These are phyloP conservation scores for Thalassoma bifasciatum DNA, from an alignment of 2,113 vertebrate species.

Conservation along the genomic window DNA sequence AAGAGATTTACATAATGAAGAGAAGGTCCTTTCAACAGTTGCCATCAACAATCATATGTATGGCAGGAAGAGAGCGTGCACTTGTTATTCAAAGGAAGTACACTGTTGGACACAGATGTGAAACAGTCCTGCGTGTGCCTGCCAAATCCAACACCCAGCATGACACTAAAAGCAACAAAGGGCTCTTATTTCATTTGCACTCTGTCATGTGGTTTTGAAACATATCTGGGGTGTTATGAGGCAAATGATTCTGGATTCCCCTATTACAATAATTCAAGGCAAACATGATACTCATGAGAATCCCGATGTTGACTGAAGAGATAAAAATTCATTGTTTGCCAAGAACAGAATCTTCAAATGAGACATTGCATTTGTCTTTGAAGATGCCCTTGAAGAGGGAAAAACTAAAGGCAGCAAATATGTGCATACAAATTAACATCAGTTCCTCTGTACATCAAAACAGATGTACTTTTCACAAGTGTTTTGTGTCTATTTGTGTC, in stretches of 20 bases:
- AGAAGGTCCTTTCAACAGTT: conserved; percentile 53
- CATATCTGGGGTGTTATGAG: conserved; percentile 19
- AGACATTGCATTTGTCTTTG: background rate
- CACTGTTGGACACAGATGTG: conserved; percentile 49
- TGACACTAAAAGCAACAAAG: conserved; percentile 39
- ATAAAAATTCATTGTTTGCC: background rate
- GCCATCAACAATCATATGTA: conserved; percentile 42
- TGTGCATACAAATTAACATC: background rate
- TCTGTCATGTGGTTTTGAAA: conserved; percentile 11
- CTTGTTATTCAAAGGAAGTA: conserved; percentile 58
- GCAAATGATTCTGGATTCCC: background rate
- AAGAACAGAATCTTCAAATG: conserved; percentile 3
- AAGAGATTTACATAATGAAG: conserved; percentile 46
- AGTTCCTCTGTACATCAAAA: background rate
- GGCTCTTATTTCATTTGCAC: conserved; percentile 46
- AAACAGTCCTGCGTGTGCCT: conserved; percentile 30
- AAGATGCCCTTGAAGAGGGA: background rate
- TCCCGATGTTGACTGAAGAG: background rate
- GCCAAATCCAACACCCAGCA: conserved; percentile 49
- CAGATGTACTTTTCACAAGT: background rate
- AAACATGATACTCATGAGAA: background rate
- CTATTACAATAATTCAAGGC: background rate
- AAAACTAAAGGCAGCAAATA: background rate
- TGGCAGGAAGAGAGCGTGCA: background rate
- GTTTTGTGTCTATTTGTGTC: background rate